Base-by-base conservation (phyloP, 2,888 invertebrate genomes). In the Hedya salicella region DNA sequence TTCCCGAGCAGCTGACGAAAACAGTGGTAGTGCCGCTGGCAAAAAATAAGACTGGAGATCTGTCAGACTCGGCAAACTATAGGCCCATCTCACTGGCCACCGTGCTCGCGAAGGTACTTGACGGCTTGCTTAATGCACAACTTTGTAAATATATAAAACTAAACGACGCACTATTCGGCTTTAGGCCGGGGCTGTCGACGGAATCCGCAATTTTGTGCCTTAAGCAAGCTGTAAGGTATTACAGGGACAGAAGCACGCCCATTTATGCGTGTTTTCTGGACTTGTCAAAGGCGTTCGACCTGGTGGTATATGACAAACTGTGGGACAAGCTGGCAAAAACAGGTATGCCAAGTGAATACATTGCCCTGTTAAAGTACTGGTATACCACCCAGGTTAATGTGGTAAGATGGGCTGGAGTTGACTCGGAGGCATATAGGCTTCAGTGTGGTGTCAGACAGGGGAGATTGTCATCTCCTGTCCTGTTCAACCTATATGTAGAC, bases 251-350 rank as follows among this genome's bases (percentile, higher is more conserved):
- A 5, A 25, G 5, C 25, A 40, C n/a, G n/a, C 40, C 40, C 3
- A 6, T 16, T 9, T 52, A 32, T 9, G 50, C 50, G 1, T 49
- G 49, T 30, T 49, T 25, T n/a, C 30, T 30, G n/a, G 44, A 46
- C 16, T 2, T 46, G 13, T 25, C 17, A 11, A 36, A 53, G 17
- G 9, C 14, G 2, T 53, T 39, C 11, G 40, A 11, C 17, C 32
- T 36, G 3, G 17, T 13, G 3, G 25, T 25, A 5, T 25, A 25
- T 5, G 25, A 25, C 5, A 5, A 3, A 25, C 25, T 25, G 25
- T 25, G 25, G 25, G 25, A 25, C 25, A 25, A 25, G 25, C 5
- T 25, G 5, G 25, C 25, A 5, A 25, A 25, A 25, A 25, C 25
- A 5, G 25, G 25, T 25, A 25, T 25, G 5, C 25, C 25, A 5